A percentile compares a stretch with the other conserved stretches of the same genome.
Evolutionary conservation across 2,113 vertebrate genomes (phyloP).

Genomic region (Danionella cerebrum): DNA sequence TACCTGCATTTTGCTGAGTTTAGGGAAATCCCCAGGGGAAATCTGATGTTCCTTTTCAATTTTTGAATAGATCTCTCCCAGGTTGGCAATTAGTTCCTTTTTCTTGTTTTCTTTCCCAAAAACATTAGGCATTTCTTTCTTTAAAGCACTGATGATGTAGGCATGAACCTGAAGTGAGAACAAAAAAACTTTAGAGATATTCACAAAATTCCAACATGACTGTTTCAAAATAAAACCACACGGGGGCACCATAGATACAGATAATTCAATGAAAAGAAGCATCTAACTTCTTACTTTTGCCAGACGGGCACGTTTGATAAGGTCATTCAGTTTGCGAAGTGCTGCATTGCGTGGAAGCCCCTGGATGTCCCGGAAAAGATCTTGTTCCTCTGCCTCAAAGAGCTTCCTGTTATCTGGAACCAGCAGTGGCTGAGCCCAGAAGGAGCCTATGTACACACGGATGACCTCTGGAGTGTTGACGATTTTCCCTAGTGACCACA

Average conservation of each 20-base stretch:
- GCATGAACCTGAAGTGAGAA: conserved; percentile 63
- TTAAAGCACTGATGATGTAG: conserved; percentile 72
- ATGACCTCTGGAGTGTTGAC: conserved; percentile 75
- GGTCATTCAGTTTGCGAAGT: conserved; percentile 73
- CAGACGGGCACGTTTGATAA: conserved; percentile 70
- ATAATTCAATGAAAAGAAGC: neutral
- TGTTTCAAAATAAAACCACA: no score
- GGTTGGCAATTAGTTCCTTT: conserved; percentile 69
- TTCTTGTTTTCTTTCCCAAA: conserved; percentile 77
- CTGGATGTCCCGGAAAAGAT: conserved; percentile 75
- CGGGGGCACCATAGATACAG: neutral
- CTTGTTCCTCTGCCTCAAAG: conserved; percentile 72
- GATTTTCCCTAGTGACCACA: conserved; percentile 78
- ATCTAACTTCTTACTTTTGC: conserved; percentile 60
- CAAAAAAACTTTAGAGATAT: neutral
- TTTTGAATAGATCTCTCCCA: conserved; percentile 68
- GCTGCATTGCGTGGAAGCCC: conserved; percentile 69
- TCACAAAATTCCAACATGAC: no score
- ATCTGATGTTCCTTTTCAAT: conserved; percentile 75
- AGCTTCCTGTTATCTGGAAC: conserved; percentile 64
- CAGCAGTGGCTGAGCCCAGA: conserved; percentile 73
- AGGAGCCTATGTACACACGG: conserved; percentile 73
- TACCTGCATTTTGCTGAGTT: conserved; percentile 74
- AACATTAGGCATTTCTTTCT: conserved; percentile 76
- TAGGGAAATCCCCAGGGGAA: conserved; percentile 70